These are phyloP conservation scores for Pogonocichla stellata DNA, from an alignment of 2,113 vertebrate species.

Conservation along the genomic window DNA sequence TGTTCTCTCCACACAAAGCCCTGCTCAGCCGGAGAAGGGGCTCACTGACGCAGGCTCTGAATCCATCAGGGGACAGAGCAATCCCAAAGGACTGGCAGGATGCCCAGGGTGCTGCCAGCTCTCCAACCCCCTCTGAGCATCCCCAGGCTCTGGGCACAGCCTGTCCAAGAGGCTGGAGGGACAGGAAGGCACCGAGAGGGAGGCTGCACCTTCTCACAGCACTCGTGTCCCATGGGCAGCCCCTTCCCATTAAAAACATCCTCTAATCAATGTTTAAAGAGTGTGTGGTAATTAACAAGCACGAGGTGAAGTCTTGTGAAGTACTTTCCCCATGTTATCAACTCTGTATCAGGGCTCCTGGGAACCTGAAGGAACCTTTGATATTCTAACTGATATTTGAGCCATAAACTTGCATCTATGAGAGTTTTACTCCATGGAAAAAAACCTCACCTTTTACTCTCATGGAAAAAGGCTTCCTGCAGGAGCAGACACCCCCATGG, in stretches of 20 bases:
- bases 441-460: background rate
- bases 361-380: constrained; percentile 7
- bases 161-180: background rate
- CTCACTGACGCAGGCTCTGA: background rate
- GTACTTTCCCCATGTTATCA: background rate
- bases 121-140: background rate
- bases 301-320: background rate
- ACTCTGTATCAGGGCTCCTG: background rate
- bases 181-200: background rate
- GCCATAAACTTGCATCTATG: background rate
- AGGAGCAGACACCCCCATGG: background rate
- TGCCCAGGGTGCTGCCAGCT: background rate
- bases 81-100: background rate
- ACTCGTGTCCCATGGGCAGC: background rate
- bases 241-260: background rate
- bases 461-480: background rate
- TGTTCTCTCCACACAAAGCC: constrained; percentile 43
- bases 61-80: background rate
- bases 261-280: constrained; percentile 33
- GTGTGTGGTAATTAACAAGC: constrained; percentile 16
- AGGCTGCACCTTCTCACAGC: background rate
- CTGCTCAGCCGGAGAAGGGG: background rate
- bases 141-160: background rate
- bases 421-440: background rate
- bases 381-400: constrained; percentile 9